A percentile compares a stretch with the other conserved stretches of the same genome.
Evolutionary conservation across 1,140 invertebrate genomes (phyloP).

Genomic region (Dendrolimus punctatus): DNA sequence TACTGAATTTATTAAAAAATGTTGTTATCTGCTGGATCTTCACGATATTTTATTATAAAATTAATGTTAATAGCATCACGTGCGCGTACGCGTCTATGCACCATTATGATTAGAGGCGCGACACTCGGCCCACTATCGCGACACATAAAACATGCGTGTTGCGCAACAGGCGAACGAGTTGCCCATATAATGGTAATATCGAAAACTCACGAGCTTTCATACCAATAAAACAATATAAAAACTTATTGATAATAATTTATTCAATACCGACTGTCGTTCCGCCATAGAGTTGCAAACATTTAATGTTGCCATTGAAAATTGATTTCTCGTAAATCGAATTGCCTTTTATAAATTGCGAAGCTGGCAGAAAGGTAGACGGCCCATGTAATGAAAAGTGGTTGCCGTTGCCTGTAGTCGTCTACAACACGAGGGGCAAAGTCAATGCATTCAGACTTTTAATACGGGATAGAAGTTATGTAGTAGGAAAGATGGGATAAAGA

Average conservation of each 20-base stretch:
- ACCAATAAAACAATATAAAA: constrained; percentile 66
- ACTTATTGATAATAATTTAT: constrained; percentile 63
- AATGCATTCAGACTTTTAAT: too few species aligned
- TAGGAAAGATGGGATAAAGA: too few species aligned
- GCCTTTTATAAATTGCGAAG: too few species aligned
- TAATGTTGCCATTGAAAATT: too few species aligned
- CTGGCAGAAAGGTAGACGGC: too few species aligned
- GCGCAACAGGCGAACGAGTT: constrained; percentile 30
- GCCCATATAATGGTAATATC: constrained; percentile 42
- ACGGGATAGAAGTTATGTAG: too few species aligned
- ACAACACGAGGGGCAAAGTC: too few species aligned
- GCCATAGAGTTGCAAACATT: constrained; percentile 6
- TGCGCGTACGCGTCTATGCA: constrained; percentile 9
- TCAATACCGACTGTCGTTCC: constrained; percentile 23
- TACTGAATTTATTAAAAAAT: too few species aligned
- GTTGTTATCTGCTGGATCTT: constrained; percentile 1
- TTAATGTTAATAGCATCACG: constrained; percentile 22
- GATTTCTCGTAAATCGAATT: too few species aligned
- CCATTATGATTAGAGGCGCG: constrained; percentile 28
- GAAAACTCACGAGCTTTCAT: constrained; percentile 49
- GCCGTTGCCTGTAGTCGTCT: too few species aligned
- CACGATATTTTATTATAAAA: constrained; percentile 10
- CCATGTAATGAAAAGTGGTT: too few species aligned
- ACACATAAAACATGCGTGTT: constrained; percentile 40
- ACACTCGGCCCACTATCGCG: constrained; percentile 25